Evolutionary conservation across 2,888 invertebrate genomes (phyloP), one percentile per base, ranked within the genome.

Genomic region (Drosophila greeni): DNA sequence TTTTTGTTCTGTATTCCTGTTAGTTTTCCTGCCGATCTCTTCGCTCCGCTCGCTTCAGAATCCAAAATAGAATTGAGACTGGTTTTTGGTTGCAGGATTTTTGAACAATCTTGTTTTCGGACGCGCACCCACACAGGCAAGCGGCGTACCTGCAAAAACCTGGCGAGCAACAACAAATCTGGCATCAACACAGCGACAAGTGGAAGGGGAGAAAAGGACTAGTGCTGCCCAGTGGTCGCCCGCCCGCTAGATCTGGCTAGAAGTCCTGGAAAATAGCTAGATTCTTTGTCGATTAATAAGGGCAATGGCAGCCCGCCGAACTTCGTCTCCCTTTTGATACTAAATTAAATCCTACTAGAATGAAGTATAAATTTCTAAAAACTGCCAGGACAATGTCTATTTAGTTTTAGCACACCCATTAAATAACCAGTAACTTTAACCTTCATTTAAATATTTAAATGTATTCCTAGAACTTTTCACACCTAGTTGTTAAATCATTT

Each of bases 61-160:
- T 29, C 52, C 34, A 12, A 61, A 61, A 29, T 29, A 20, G 29
- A 48, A 47, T 18, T 61, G 29, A 42, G 39, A 52, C 39, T 61
- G 45, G 66, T 39, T 61, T 69, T 40, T 24, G 48, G 57, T 37
- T 56, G 57, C 65, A 56, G 65, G 65, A 66, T 66, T 65, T 37
- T 58, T 5, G 65, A 16, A n/a, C 12, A 20, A 23, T 45, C 48
- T 26, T 31, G n/a, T 12, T 40, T 57, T 36, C 23, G 51, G 16
- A 26, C 33, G 49, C 36, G 48, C 67, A 51, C 53, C 40, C 57
- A 45, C 40, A 66, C 36, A 51, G 9, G 37, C 33, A 47, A 40
- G 20, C 52, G 39, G 20, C 26, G 34, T 69, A 66, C 66, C 66
- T 66, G 66, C 51, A 29, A 40, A 67, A 67, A 52, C 33, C n/a